Conservation (phyloP, 2,113 vertebrate genomes). For the Monopterus albus region DNA sequence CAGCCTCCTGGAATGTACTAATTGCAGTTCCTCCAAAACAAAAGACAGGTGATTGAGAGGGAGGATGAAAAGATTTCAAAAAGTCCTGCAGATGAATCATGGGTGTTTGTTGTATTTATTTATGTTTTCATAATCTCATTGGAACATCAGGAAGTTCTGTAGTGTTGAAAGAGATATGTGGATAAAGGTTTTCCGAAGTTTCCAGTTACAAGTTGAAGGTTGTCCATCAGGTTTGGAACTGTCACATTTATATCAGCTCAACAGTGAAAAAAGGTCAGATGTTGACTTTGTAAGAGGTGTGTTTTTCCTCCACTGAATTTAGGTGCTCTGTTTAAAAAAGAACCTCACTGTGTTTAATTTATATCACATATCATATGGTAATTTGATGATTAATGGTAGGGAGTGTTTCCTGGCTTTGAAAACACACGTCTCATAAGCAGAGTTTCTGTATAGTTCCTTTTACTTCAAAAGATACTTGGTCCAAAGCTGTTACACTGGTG, state of each 20-base stretch:
- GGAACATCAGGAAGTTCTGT: conserved; percentile 52
- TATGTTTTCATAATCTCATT: conserved; percentile 57
- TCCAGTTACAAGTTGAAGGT: neutral
- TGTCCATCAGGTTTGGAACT: neutral
- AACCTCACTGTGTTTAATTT: neutral
- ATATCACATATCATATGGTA: too few relatives aligned
- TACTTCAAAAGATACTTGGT: neutral
- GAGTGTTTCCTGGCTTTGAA: neutral
- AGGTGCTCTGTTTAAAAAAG: neutral
- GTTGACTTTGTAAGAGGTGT: neutral
- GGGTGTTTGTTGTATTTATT: conserved; percentile 37
- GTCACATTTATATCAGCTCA: neutral
- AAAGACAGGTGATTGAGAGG: conserved; percentile 47
- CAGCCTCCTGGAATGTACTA: conserved; percentile 68
- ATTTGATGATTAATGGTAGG: too few relatives aligned
- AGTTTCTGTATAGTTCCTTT: neutral
- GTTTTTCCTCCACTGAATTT: neutral
- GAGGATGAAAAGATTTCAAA: conserved; percentile 63
- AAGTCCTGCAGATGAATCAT: conserved; percentile 69
- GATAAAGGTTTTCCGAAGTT: conserved; percentile 10
- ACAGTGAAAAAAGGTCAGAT: neutral
- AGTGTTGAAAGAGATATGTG: conserved; percentile 18
- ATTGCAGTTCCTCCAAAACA: conserved; percentile 66
- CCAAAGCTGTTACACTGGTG: neutral
- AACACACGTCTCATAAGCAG: neutral